Conservation (phyloP, 1,140 invertebrate genomes). For the Chelonus insularis region DNA sequence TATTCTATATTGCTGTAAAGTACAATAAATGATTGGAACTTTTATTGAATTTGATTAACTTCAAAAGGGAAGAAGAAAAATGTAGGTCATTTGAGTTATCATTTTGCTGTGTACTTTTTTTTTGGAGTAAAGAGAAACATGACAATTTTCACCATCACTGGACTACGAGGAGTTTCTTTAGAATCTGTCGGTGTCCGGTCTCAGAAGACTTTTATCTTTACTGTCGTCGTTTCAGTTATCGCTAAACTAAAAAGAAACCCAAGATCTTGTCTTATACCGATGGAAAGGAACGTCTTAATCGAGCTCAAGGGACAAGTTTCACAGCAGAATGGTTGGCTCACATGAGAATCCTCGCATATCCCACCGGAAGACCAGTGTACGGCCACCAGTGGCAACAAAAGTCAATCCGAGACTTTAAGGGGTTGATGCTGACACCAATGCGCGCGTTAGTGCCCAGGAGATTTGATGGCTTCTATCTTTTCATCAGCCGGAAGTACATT, state of each 20-base stretch:
- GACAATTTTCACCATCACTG: background rate
- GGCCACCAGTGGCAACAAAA: conserved; percentile 1
- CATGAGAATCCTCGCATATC: conserved; percentile 24
- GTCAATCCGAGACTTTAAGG: background rate
- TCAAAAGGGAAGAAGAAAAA: no score
- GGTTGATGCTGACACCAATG: background rate
- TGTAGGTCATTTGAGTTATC: no score
- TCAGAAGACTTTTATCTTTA: conserved; percentile 5
- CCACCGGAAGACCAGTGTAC: conserved; percentile 12
- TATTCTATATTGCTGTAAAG: no score
- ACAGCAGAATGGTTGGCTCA: conserved; percentile 28
- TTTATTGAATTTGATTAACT: no score
- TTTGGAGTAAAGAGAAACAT: background rate
- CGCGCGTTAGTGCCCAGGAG: conserved; percentile 2
- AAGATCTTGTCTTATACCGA: background rate
- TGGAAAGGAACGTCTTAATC: conserved; percentile 45
- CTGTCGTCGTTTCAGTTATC: conserved; percentile 11
- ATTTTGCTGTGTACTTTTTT: no score
- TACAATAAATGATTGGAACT: no score
- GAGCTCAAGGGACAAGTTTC: conserved; percentile 44
- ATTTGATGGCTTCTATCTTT: conserved; percentile 21
- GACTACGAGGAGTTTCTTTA: background rate
- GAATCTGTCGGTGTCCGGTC: conserved; percentile 5
- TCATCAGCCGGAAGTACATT: conserved; percentile 50
- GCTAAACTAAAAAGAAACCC: background rate